phyloP scores from a whole-genome alignment of 2,797 vertebrate genomes.

The Hippocampus kuda region DNA sequence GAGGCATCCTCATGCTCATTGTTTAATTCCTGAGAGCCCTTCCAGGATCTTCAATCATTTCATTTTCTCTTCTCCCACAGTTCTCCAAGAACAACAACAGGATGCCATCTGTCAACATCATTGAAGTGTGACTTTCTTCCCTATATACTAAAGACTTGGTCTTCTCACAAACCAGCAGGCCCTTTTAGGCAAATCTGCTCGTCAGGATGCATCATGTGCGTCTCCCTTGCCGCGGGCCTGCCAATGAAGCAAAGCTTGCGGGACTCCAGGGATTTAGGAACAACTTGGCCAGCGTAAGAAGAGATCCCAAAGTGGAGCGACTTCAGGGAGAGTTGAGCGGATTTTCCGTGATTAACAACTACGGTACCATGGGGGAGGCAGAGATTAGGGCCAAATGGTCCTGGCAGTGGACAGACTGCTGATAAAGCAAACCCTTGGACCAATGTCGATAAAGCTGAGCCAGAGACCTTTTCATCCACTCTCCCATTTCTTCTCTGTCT shows the following conservation, averaged over 20 bases:
- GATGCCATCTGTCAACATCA: slow-evolving; percentile 79
- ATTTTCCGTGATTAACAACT: slow-evolving; percentile 18
- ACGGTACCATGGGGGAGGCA: slow-evolving; percentile 19
- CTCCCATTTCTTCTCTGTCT: slow-evolving; percentile 6
- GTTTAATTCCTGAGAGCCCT: slow-evolving; percentile 13
- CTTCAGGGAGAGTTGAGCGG: slow-evolving; percentile 16
- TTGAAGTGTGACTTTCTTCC: slow-evolving; percentile 71
- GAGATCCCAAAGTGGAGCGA: slow-evolving; percentile 22
- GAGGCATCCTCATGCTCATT: slow-evolving; percentile 41
- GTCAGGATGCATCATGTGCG: slow-evolving; percentile 39
- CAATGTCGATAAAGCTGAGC: slow-evolving; percentile 38
- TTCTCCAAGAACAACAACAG: slow-evolving; percentile 75
- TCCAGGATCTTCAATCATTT: slow-evolving; percentile 18
- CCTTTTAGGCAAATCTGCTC: slow-evolving; percentile 39
- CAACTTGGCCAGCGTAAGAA: slow-evolving; percentile 7
- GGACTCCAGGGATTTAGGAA: slow-evolving; percentile 15
- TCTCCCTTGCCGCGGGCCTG: slow-evolving; percentile 26
- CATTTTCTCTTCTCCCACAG: slow-evolving; percentile 50
- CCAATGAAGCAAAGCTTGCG: slow-evolving; percentile 14
- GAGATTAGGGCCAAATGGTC: slow-evolving; percentile 25
- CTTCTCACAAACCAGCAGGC: slow-evolving; percentile 30
- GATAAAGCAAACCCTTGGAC: slow-evolving; percentile 42
- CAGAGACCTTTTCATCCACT: slow-evolving; percentile 30
- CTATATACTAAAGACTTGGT: slow-evolving; percentile 42
- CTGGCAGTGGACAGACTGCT: slow-evolving; percentile 23